phyloP scores from a whole-genome alignment of 2,113 vertebrate genomes.

The Clarias magur region DNA sequence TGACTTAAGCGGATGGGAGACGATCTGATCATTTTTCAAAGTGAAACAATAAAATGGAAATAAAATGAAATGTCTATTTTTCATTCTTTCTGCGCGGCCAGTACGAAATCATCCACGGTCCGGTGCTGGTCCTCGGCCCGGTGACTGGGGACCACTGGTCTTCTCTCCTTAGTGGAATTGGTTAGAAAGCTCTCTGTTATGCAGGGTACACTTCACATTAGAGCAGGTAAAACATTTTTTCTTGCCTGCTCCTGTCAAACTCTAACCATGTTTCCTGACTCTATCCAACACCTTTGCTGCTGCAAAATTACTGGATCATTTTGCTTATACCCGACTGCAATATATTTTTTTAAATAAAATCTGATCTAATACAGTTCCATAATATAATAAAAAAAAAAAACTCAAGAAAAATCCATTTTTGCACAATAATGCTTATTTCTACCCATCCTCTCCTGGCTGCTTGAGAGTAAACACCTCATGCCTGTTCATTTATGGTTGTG shows the following conservation, averaged over 20 bases:
- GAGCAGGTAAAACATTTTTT: neutral
- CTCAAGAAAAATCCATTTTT: neutral
- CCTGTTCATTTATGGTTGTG: slow-evolving; percentile 5
- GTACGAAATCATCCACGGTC: no score
- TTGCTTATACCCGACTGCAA: neutral
- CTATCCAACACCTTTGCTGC: neutral
- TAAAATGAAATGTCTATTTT: no score
- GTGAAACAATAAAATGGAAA: no score
- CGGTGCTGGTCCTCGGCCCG: no score
- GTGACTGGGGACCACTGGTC: no score
- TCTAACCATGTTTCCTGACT: neutral
- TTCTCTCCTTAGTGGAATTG: neutral
- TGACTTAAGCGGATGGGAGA: no score
- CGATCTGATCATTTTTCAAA: no score
- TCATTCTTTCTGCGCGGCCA: no score
- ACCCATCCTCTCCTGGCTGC: neutral
- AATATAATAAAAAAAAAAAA: neutral
- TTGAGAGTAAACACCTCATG: neutral
- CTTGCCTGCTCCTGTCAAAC: neutral
- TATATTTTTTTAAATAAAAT: neutral
- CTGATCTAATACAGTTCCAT: neutral
- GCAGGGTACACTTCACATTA: neutral
- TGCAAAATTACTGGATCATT: neutral
- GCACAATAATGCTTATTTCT: neutral
- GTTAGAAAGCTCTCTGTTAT: neutral